Base-by-base conservation (phyloP, 2,797 vertebrate species). In the Ctenosaura bakeri region DNA sequence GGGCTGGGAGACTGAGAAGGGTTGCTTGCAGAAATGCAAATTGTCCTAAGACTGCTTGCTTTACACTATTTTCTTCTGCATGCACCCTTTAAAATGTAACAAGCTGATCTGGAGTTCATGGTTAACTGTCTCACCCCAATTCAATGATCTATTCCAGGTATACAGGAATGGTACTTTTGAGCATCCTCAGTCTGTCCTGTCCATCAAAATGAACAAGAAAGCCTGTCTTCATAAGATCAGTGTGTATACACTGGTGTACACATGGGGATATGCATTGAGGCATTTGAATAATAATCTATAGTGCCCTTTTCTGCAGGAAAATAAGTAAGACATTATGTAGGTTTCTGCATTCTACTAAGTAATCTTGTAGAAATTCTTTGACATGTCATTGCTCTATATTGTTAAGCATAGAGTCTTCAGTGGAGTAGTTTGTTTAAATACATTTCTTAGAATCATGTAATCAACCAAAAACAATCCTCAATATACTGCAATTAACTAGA, bases 11-110 rank as follows among this genome's bases (percentile, higher is more conserved):
- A 62, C 73, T 83, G 76, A n/a, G 83, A 14, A 83, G 93, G 93
- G 89, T 88, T 91, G 81, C 52, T 90, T 71, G 86, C 91, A 95
- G 94, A 95, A 93, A 94, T 94, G 92, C 91, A 94, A 95, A 88
- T 94, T 90, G 95, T 89, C 73, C 87, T 92, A 90, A 87, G 92
- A 90, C 84, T 54, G 90, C 90, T 90, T 92, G 92, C 71, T 95
- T 93, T 92, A 90, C 86, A 0, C 89, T 95, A 6, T 94, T 93
- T 90, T 86, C 78, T 54, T 50, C 64, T 89, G 24, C n/a, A 64
- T 12, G 52, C 52, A 83, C 24, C 38, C 74, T 46, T 90, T 50
- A 38, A 5, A 18, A 24, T 69, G 69, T 18, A 85, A 32, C 42
- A 29, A 62, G 24, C 22, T 73, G 38, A 29, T 69, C 69, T 69